Base-by-base conservation (phyloP, 2,113 vertebrate genomes). In the Crypturellus undulatus region DNA sequence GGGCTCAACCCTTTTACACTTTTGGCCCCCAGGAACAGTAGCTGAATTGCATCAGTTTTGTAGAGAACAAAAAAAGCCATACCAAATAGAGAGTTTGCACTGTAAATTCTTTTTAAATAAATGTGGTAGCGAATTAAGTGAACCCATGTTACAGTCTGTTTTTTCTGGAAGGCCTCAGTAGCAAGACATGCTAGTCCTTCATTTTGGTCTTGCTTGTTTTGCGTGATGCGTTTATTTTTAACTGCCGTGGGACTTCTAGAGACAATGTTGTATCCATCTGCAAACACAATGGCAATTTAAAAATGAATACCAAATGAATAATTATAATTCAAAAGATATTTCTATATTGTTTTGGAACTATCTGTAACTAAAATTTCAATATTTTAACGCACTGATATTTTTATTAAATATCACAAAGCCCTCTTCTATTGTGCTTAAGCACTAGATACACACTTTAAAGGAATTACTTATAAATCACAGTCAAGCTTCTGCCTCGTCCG, bases 121-220 rank as follows among this genome's bases (percentile, higher is more conserved):
- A 91, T 96, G 72, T 98, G 96, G 94, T 99, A 99, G 59, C 94
- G 98, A 45, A 98, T 87, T 52, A 99, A 81, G 68, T 98, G 98
- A 75, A 97, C 42, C 98, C 98, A 99, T 21, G 98, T 98, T 92
- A 97, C 78, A 69, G 82, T 80, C 42, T 89, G 32, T 94, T 71
- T 93, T 34, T 43, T 70, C n/a, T 79, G 64, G n/a, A 24, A 81
- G 70, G 72, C 84, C 40, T 68, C 71, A 47, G 38, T 52, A 14
- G 51, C 11, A 67, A 17, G 13, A 70, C 21, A 67, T 83, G 82
- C 81, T 90, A 13, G 18, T 82, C 10, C 79, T 72, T 93, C 70
- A 8, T 12, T 47, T 67, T 36, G 36, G 38, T 49, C n/a, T 25
- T 92, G 69, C 60, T 22, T 6, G 4, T 47, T 56, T 25, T 91